Evolutionary conservation across 2,113 vertebrate species (phyloP), one percentile per base, ranked within the genome.

Genomic region (Misgurnus anguillicaudatus): DNA sequence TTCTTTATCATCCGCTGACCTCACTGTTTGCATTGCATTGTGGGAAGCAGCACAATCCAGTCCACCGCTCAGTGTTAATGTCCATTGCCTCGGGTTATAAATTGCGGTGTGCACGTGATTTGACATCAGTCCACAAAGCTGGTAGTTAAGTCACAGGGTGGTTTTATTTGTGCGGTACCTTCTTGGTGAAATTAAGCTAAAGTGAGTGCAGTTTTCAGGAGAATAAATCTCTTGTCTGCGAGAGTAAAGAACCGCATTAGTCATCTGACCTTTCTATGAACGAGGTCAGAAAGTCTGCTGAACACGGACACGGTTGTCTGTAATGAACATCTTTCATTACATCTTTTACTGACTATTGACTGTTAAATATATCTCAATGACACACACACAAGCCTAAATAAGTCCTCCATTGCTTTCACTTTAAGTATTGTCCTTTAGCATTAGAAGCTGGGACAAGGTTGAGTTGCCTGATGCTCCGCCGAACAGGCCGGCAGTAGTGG

Each of bases 401-500:
- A 60, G 53, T 73, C n/a, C n/a, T 62, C 72, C 41, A 47, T 75
- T 62, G 58, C 72, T 75, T 75, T 24, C 58, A 62, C 58, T 75
- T 62, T 75, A 75, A 75, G 36, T 75, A 62, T 48, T 75, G 62
- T 62, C 4, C 68, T 58, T 68, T 11, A 60, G 51, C n/a, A 31
- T 70, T 61, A 19, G 41, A 4, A 47, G 77, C 41, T n/a, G 31
- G 65, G 66, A 70, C 65, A 62, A 64, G 77, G 31, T 69, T 41
- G 72, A 87, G 84, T 86, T 81, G 74, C 73, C 82, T 82, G 80
- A 89, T 90, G 91, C 87, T 86, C 83, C 79, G 78, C 84, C 80
- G 86, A 87, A 85, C 84, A 87, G 85, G 77, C 86, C 86, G 88
- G 89, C 87, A 89, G 85, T 82, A 80, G 80, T 77, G 79, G 80